These are phyloP conservation scores for Myanophis thanlyinensis DNA, from an alignment of 2,113 vertebrate species.

Conservation along the genomic window DNA sequence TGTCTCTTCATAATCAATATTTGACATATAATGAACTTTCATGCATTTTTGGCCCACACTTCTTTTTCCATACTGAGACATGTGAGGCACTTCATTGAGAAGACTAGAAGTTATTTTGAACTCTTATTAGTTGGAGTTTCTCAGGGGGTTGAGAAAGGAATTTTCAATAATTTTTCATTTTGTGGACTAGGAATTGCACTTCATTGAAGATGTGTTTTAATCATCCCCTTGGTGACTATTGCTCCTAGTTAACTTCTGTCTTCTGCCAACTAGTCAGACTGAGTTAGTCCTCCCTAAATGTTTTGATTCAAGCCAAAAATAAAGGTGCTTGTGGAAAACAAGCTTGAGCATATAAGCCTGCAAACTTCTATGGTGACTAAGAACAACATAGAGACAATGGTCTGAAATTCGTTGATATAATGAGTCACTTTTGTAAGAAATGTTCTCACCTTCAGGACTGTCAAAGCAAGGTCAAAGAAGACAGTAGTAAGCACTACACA, in stretches of 20 bases:
- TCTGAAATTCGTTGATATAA: neutral
- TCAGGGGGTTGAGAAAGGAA: neutral
- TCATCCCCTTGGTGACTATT: neutral
- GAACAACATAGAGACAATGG: neutral
- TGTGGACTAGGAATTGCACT: neutral
- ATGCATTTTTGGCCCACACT: neutral
- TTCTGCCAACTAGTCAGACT: neutral
- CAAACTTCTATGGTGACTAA: neutral
- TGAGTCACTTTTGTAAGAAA: neutral
- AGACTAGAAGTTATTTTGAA: neutral
- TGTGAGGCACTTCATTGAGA: neutral
- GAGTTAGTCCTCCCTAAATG: neutral
- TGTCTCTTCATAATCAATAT: neutral
- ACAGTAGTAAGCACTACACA: neutral
- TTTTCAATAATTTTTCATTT: neutral
- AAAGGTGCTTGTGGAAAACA: neutral
- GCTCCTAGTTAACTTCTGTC: neutral
- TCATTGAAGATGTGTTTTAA: neutral
- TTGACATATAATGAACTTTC: neutral
- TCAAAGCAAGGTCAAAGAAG: neutral
- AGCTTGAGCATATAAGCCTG: neutral
- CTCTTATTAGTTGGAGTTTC: neutral
- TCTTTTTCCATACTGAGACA: neutral
- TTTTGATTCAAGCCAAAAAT: neutral
- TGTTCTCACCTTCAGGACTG: neutral